Conservation (phyloP, 2,113 vertebrate genomes). For the Thalassoma bifasciatum region DNA sequence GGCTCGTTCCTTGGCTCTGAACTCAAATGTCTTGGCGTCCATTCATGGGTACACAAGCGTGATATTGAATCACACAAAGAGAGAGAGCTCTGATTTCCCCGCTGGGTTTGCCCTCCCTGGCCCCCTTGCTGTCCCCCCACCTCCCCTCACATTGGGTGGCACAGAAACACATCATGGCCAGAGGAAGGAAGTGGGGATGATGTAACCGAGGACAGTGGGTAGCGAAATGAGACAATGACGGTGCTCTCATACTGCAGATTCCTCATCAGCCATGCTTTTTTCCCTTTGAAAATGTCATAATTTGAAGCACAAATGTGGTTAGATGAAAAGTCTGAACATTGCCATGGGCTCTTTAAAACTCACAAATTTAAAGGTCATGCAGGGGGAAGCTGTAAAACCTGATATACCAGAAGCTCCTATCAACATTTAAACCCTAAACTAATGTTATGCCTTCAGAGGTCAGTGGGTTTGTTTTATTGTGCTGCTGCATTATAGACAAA, state of each 20-base stretch:
- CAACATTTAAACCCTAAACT: neutral
- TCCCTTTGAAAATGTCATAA: neutral
- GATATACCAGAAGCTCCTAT: neutral
- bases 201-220: constrained; percentile 36
- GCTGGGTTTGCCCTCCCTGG: constrained; percentile 65
- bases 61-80: constrained; percentile 78
- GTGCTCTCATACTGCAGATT: neutral
- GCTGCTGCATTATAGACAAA: constrained; percentile 15
- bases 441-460: neutral
- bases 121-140: constrained; percentile 31
- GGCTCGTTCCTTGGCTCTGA: constrained; percentile 60
- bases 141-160: constrained; percentile 56
- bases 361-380: constrained; percentile 2
- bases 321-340: constrained; percentile 3
- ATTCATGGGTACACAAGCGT: constrained; percentile 73
- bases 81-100: constrained; percentile 71
- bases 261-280: neutral
- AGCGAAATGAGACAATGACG: constrained; percentile 9
- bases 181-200: constrained; percentile 62
- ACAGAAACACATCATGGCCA: constrained; percentile 48
- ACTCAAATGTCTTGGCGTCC: constrained; percentile 66
- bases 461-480: neutral
- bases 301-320: neutral
- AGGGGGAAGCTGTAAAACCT: neutral
- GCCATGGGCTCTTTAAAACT: neutral